A percentile compares a stretch with the other conserved stretches of the same genome.
Conservation (phyloP, 2,888 invertebrate species). For the Ochropleura plecta region DNA sequence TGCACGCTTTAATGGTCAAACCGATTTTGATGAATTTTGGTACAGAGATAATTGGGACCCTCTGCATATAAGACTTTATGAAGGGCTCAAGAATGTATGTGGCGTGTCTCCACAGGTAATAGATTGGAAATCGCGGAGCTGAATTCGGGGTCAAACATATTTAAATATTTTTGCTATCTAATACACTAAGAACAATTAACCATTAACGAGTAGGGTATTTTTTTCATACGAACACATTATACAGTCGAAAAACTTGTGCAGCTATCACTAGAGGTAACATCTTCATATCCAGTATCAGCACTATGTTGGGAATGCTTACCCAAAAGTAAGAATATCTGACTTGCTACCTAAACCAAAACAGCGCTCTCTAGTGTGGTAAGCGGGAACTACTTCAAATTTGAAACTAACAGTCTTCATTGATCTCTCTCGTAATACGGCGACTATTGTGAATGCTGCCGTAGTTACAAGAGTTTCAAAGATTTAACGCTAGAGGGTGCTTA, state of each 20-base stretch:
- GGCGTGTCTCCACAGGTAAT: neutral
- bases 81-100: neutral
- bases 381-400: conserved; percentile 14
- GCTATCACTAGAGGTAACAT: neutral
- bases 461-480: conserved; percentile 4
- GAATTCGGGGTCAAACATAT: neutral
- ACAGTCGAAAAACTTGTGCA: neutral
- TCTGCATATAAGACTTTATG: too few species aligned
- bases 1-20: too few species aligned
- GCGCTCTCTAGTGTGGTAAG: neutral
- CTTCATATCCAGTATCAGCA: neutral
- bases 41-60: too few species aligned
- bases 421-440: neutral
- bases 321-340: neutral
- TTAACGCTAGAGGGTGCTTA: conserved; percentile 30
- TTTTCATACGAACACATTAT: neutral
- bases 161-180: neutral
- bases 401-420: conserved; percentile 22
- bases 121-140: neutral
- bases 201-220: too few species aligned
- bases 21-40: too few species aligned
- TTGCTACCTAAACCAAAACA: neutral
- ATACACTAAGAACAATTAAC: neutral
- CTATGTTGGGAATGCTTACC: neutral
- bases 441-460: neutral